phyloP scores from a whole-genome alignment of 1,140 invertebrate species.

The Argopecten irradians region DNA sequence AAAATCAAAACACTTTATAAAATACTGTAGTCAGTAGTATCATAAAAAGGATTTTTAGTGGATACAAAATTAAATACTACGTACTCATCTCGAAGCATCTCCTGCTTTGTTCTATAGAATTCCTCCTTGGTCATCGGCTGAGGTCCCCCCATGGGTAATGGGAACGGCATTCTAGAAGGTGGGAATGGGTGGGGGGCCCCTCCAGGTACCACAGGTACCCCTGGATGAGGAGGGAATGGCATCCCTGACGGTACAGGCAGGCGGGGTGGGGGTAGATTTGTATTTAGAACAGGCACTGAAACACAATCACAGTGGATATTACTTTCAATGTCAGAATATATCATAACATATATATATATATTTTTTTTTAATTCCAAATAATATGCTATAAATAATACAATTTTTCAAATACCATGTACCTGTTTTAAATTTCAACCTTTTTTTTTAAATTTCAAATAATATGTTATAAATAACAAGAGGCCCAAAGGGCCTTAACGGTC shows the following conservation, averaged over 20 bases:
- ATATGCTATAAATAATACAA: not conserved
- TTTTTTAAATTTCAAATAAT: too few relatives aligned
- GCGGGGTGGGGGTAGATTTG: constrained; percentile 36
- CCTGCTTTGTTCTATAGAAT: constrained; percentile 54
- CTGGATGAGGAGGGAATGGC: constrained; percentile 23
- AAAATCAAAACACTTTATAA: too few relatives aligned
- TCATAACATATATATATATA: too few relatives aligned
- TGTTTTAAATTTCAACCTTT: too few relatives aligned
- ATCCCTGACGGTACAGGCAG: not conserved
- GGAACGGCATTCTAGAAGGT: constrained; percentile 24
- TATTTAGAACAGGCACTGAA: constrained; percentile 38
- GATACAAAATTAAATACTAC: too few relatives aligned
- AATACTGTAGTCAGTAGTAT: too few relatives aligned
- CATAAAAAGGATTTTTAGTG: too few relatives aligned
- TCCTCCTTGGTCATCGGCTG: constrained; percentile 47
- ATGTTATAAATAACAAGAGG: too few relatives aligned
- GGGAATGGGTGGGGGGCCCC: not conserved
- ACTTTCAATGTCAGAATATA: not conserved
- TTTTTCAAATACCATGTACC: too few relatives aligned
- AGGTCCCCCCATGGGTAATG: constrained; percentile 16
- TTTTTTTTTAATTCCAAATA: too few relatives aligned
- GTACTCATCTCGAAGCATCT: constrained; percentile 46
- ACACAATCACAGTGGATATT: not conserved
- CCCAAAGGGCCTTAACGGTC: too few relatives aligned
- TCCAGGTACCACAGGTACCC: not conserved